phyloP scores from a whole-genome alignment of 2,797 vertebrate species.

The Argyrosomus regius region DNA sequence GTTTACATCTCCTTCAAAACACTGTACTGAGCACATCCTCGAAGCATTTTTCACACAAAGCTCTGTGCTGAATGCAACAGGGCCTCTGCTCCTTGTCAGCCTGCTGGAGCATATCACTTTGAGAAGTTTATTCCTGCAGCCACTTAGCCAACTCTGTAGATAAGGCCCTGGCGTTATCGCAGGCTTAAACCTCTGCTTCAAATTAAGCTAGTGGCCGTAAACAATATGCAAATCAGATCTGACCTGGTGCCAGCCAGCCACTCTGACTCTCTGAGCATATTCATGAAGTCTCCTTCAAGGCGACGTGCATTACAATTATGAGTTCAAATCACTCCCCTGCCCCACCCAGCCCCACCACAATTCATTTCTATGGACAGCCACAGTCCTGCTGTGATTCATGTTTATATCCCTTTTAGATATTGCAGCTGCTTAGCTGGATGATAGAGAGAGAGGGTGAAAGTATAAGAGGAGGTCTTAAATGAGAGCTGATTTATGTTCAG shows the following conservation, averaged over 20 bases:
- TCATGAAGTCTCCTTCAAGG: slow-evolving; percentile 71
- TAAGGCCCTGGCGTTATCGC: slow-evolving; percentile 56
- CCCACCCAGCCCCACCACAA: slow-evolving; percentile 30
- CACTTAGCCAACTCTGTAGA: slow-evolving; percentile 54
- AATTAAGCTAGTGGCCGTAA: slow-evolving; percentile 76
- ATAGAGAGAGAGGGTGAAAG: slow-evolving; percentile 3
- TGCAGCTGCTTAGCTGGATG: slow-evolving; percentile 44
- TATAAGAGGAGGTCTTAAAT: slow-evolving; percentile 44
- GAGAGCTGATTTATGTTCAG: slow-evolving; percentile 50
- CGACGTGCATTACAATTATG: slow-evolving; percentile 72
- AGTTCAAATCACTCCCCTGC: slow-evolving; percentile 62
- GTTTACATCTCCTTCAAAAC: slow-evolving; percentile 32
- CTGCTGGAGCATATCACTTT: slow-evolving; percentile 55
- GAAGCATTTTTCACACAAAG: slow-evolving; percentile 10
- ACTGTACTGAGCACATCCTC: background rate
- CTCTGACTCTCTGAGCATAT: slow-evolving; percentile 68
- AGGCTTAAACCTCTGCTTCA: slow-evolving; percentile 64
- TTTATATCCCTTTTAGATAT: slow-evolving; percentile 66
- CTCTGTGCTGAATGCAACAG: slow-evolving; percentile 12
- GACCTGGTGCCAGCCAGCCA: slow-evolving; percentile 74
- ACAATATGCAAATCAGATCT: slow-evolving; percentile 79
- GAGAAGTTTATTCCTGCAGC: slow-evolving; percentile 63
- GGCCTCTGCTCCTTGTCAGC: slow-evolving; percentile 28
- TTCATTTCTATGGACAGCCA: slow-evolving; percentile 62
- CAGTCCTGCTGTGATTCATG: slow-evolving; percentile 69